A percentile compares a stretch with the other conserved stretches of the same genome.
phyloP scores from a whole-genome alignment of 1,140 invertebrate genomes.

The Drosophila hydei region DNA sequence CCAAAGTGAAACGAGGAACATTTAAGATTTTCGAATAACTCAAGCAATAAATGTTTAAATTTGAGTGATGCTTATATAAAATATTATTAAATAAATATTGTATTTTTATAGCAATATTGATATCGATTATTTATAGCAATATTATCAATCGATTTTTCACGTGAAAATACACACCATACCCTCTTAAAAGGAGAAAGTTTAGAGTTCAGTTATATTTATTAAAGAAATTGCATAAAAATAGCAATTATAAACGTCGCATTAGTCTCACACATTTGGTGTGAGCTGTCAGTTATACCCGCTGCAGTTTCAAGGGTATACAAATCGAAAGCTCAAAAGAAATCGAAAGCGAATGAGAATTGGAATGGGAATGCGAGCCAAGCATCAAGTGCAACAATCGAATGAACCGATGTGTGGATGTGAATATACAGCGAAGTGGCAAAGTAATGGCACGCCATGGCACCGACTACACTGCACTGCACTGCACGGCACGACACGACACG shows the following conservation, averaged over 20 bases:
- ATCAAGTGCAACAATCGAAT: conserved; percentile 77
- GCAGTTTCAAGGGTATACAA: conserved; percentile 71
- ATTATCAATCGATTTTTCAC: too few relatives aligned
- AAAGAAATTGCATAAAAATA: neutral
- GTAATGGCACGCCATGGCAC: conserved; percentile 43
- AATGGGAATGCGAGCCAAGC: conserved; percentile 29
- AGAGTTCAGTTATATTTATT: too few relatives aligned
- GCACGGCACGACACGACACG: conserved; percentile 46
- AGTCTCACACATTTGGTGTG: neutral
- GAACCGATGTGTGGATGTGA: conserved; percentile 38
- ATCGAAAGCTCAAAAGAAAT: conserved; percentile 77
- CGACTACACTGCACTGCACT: conserved; percentile 25
- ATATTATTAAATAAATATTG: too few relatives aligned
- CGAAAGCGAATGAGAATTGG: conserved; percentile 63
- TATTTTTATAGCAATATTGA: too few relatives aligned
- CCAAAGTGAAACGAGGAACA: too few relatives aligned
- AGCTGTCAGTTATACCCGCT: conserved; percentile 31
- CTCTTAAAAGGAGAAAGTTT: too few relatives aligned
- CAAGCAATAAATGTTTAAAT: too few relatives aligned
- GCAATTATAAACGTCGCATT: conserved; percentile 1
- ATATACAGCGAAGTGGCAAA: conserved; percentile 23
- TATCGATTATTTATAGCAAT: too few relatives aligned
- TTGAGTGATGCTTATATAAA: too few relatives aligned
- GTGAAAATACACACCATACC: too few relatives aligned
- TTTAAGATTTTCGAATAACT: too few relatives aligned